A percentile compares a stretch with the other conserved stretches of the same genome.
These are phyloP conservation scores for Corynorhinus townsendii DNA, from an alignment of 2,113 vertebrate species.

Conservation along the genomic window DNA sequence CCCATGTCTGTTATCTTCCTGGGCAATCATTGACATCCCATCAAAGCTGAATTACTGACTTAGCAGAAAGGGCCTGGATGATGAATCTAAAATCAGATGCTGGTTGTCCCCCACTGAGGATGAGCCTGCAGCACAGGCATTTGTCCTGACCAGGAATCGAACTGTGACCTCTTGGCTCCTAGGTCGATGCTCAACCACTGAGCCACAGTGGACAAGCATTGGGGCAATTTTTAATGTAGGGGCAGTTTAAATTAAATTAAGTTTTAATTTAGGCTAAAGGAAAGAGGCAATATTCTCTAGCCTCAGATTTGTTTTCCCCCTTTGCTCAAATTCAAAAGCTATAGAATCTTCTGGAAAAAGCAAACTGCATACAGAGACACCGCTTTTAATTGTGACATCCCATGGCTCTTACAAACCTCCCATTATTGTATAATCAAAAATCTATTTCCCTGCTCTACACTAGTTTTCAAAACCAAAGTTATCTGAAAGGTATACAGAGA, in stretches of 20 bases:
- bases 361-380: not conserved
- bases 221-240: too few species aligned
- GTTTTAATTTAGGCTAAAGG: not conserved
- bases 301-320: not conserved
- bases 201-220: too few species aligned
- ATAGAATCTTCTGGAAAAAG: not conserved
- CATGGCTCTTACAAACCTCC: not conserved
- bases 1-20: not conserved
- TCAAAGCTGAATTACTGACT: not conserved
- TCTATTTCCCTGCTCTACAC: not conserved
- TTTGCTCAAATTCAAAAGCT: not conserved
- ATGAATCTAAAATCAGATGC: slow-evolving; percentile 12
- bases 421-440: not conserved
- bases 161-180: too few species aligned
- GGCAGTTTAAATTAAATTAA: not conserved
- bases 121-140: too few species aligned
- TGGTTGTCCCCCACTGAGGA: too few species aligned
- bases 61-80: not conserved
- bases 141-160: too few species aligned
- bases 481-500: not conserved
- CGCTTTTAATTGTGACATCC: not conserved
- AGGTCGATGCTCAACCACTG: too few species aligned
- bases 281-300: not conserved
- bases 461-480: not conserved
- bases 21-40: not conserved